Evolutionary conservation across 1,140 invertebrate species (phyloP), one percentile per base, ranked within the genome.

Genomic region (Acromyrmex charruanus): DNA sequence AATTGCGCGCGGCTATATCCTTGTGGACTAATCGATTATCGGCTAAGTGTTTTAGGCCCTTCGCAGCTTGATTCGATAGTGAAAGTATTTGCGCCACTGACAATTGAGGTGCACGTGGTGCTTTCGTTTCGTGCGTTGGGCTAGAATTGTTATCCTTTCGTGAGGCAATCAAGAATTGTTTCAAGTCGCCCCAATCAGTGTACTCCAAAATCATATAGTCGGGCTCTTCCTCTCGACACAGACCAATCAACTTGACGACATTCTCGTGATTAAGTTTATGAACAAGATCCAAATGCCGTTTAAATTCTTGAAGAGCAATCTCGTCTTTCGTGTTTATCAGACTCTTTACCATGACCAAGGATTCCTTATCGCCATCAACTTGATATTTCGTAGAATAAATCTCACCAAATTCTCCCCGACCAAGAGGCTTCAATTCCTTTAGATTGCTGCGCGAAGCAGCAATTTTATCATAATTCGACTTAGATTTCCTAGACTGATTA

Each of bases 111-210:
- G 97, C 96, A 9, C 95, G 92, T 87, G 90, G 95, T 77, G 87
- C 95, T 82, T 94, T 96, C 92, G 93, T 95, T 16, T 93, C 92
- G 10, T 94, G 92, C 0, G 89, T 91, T 0, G 94, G 93, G 63
- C 93, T 94, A 0, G 72, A 28, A 25, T 93, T 94, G 63, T 85
- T 94, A 75, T 97, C 96, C 88, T 97, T 96, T 25, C 97, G 95
- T 0, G 98, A 99, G 5, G 98, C 98, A 65, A 98, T 95, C n/a
- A 99, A 95, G 95, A 99, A 99, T 93, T 98, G 98, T 90, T 99
- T 99, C 72, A 99, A 95, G 94, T 99, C 98, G n/a, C 98, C 98
- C 98, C 98, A 99, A 92, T 99, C 98, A 31, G 98, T 98, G 92
- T 98, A 98, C 93, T 99, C 98, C 6, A 99, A 95, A 18, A 99